Evolutionary conservation across 2,888 invertebrate species (phyloP), one percentile per base, ranked within the genome.

Genomic region (Drepana falcataria): DNA sequence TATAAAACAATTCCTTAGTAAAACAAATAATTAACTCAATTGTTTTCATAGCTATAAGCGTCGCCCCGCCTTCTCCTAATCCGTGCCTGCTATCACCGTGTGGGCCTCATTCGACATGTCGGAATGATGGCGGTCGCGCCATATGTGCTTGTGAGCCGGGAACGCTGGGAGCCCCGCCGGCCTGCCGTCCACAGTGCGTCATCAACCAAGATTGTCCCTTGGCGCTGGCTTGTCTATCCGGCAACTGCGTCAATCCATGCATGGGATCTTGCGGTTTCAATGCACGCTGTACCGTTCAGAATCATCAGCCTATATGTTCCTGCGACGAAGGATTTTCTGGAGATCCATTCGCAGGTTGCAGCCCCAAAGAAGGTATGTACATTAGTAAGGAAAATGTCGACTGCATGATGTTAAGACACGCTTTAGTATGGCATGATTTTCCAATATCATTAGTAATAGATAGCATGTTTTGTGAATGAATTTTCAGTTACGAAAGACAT

Each of bases 121-220:
- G 91, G 59, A 91, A 92, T 40, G 94, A 94, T 60, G 90, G 91
- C 49, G 92, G 93, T 6, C 92, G 94, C 56, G 93, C 95, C 0
- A 93, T 95, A 0, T 96, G 96, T 75, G 93, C 94, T 0, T 96
- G 96, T 69, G 89, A 94, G 57, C 88, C 93, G 4, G 95, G 94
- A 41, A 95, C 95, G 87, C 90, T 95, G n/a, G 96, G 95, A 2
- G 94, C 94, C 0, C 95, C 95, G n/a, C 95, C 95, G 0, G 92
- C 94, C 59, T 96, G 96, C 69, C 92, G 95, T 53, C 95, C 95
- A 0, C 95, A 95, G 77, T 96, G 96, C 77, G 88, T 94, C 51
- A 95, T 95, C 68, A 94, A 95, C 75, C 94, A 95, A 76, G 96
- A 96, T 69, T 96, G 96, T 72, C 95, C 95, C 0, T 92, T 93